Percentiles rank a stretch among this genome's conserved stretches.
phyloP scores from a whole-genome alignment of 2,797 vertebrate species.

The Chaetodon trifasciatus region DNA sequence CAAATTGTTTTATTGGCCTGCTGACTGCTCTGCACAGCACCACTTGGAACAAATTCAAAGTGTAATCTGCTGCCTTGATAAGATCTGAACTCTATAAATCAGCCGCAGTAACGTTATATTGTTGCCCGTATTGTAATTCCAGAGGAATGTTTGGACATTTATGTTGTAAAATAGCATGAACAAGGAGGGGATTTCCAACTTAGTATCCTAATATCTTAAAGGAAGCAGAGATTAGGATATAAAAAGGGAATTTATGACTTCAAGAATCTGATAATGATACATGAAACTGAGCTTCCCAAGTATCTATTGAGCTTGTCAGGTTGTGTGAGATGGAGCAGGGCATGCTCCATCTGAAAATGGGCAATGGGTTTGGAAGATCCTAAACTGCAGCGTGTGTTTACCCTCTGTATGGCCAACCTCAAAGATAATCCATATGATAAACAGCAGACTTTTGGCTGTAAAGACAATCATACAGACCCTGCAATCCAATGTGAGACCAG shows the following conservation, averaged over 20 bases:
- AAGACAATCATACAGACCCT: not conserved
- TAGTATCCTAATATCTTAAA: conserved; percentile 22
- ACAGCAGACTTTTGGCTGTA: not conserved
- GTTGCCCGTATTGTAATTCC: conserved; percentile 32
- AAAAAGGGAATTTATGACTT: conserved; percentile 24
- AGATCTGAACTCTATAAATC: conserved; percentile 46
- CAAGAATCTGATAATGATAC: conserved; percentile 3
- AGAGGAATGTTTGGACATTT: conserved; percentile 45
- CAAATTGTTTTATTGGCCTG: conserved; percentile 51
- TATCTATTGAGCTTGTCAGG: conserved; percentile 5
- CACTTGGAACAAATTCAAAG: conserved; percentile 53
- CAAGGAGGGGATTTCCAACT: conserved; percentile 46
- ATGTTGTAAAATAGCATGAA: conserved; percentile 24
- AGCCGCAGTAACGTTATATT: conserved; percentile 30
- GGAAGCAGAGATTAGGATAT: conserved; percentile 12
- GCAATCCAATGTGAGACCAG: not conserved
- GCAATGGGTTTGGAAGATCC: not conserved
- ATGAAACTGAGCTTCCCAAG: not conserved
- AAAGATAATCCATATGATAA: not conserved
- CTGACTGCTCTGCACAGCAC: conserved; percentile 21
- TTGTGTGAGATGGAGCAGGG: not conserved
- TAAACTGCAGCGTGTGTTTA: not conserved
- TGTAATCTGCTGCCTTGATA: conserved; percentile 40
- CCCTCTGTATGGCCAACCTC: not conserved
- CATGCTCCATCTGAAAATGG: not conserved